Percentiles rank a stretch among this genome's conserved stretches.
These are phyloP conservation scores for Ostrea edulis DNA, from an alignment of 1,140 invertebrate species.

Conservation along the genomic window DNA sequence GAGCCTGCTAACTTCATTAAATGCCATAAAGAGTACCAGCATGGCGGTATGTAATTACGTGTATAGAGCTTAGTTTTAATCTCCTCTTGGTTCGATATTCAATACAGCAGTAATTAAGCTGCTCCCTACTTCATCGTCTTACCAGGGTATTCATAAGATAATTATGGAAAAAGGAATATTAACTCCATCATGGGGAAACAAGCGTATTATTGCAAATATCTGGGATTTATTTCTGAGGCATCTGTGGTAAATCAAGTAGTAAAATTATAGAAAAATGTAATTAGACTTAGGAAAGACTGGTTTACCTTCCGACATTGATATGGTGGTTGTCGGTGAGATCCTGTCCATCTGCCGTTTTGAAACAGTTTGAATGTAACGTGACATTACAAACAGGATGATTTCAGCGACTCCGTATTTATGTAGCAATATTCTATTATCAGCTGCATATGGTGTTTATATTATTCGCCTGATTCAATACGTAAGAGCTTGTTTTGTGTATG, in stretches of 20 bases:
- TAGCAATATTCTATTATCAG: too few relatives aligned
- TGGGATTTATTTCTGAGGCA: not conserved
- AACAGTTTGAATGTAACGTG: too few relatives aligned
- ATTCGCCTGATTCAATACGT: too few relatives aligned
- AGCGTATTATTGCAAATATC: not conserved
- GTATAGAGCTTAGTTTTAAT: not conserved
- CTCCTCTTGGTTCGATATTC: not conserved
- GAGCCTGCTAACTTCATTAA: not conserved
- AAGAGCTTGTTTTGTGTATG: too few relatives aligned
- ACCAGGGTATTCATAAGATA: constrained; percentile 4
- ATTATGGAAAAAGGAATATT: constrained; percentile 24
- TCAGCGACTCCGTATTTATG: too few relatives aligned
- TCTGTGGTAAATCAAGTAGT: not conserved
- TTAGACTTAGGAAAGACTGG: too few relatives aligned
- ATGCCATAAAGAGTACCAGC: not conserved
- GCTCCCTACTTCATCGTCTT: constrained; percentile 13
- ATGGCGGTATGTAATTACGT: not conserved
- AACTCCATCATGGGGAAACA: constrained; percentile 12
- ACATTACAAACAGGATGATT: too few relatives aligned
- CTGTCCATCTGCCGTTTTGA: too few relatives aligned
- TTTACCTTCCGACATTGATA: too few relatives aligned
- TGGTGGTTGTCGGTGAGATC: too few relatives aligned
- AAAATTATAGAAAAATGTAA: not conserved
- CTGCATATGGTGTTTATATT: too few relatives aligned
- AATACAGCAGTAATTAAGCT: not conserved